Percentiles rank a stretch among this genome's conserved stretches.
Evolutionary conservation across 2,797 vertebrate species (phyloP).

Genomic region (Dryobates pubescens): DNA sequence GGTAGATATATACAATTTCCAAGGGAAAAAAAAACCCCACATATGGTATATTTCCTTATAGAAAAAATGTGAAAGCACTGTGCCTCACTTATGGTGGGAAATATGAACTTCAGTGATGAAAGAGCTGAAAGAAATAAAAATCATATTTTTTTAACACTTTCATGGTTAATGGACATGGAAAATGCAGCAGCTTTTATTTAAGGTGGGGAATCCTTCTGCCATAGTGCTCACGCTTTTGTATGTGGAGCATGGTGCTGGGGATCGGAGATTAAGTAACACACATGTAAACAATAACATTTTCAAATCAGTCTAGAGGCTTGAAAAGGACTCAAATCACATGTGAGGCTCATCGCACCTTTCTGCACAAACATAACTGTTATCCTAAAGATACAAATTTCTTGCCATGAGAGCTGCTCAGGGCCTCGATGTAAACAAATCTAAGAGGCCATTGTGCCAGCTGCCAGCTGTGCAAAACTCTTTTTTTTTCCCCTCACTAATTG

Average conservation of each 20-base stretch:
- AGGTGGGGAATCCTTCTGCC: neutral
- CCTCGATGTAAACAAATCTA: neutral
- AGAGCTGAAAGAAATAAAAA: neutral
- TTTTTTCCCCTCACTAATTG: neutral
- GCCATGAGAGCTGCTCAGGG: neutral
- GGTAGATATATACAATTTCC: neutral
- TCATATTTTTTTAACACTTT: neutral
- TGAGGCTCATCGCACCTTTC: neutral
- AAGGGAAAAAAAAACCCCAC: neutral
- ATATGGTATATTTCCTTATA: neutral
- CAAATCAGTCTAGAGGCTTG: neutral
- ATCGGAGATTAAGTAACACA: accelerated
- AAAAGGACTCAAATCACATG: neutral
- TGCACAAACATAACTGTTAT: neutral
- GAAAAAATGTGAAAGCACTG: neutral
- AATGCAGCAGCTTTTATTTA: neutral
- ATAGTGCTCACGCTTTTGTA: neutral
- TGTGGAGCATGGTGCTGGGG: neutral
- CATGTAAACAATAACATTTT: neutral
- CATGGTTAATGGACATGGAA: neutral
- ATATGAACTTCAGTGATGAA: neutral
- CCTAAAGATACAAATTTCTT: neutral
- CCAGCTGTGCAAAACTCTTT: neutral
- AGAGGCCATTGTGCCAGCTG: neutral
- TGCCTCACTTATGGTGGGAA: neutral